These are phyloP conservation scores for Henicopernis longicauda DNA, from an alignment of 2,113 vertebrate genomes.

Conservation along the genomic window DNA sequence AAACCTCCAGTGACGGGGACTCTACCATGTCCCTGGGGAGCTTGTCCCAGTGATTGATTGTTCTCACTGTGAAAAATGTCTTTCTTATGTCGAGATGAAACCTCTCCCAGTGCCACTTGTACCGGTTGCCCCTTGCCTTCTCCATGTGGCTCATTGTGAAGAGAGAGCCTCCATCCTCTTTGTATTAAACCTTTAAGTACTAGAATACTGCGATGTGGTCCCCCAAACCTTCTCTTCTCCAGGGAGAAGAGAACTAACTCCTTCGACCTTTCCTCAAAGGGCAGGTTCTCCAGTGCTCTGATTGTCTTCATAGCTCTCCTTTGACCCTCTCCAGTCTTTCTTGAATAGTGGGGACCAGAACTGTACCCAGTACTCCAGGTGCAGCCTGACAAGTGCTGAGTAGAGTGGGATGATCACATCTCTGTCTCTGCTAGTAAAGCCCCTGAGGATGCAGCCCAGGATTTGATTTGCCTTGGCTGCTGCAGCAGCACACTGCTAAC, in stretches of 20 bases:
- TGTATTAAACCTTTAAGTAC: background rate
- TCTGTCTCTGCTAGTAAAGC: background rate
- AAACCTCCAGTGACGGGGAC: background rate
- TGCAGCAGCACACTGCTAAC: fast-evolving
- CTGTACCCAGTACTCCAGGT: no score
- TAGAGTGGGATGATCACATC: background rate
- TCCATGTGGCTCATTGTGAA: background rate
- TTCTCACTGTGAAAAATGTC: background rate
- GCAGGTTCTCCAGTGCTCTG: background rate
- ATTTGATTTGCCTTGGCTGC: background rate
- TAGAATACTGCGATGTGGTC: background rate
- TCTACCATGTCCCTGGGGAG: background rate
- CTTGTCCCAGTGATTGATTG: background rate
- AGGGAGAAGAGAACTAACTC: background rate
- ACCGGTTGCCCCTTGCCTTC: background rate
- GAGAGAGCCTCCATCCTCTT: background rate
- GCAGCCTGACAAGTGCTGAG: fast-evolving
- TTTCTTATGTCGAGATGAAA: background rate
- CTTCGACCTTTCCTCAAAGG: background rate
- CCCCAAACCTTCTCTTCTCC: background rate
- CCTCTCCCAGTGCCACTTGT: background rate
- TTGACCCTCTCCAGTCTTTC: background rate
- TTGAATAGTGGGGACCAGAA: background rate
- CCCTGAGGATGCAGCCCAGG: background rate
- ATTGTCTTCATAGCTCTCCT: background rate